These are phyloP conservation scores for Heliconius eleuchia DNA, from an alignment of 1,140 invertebrate species.

Conservation along the genomic window DNA sequence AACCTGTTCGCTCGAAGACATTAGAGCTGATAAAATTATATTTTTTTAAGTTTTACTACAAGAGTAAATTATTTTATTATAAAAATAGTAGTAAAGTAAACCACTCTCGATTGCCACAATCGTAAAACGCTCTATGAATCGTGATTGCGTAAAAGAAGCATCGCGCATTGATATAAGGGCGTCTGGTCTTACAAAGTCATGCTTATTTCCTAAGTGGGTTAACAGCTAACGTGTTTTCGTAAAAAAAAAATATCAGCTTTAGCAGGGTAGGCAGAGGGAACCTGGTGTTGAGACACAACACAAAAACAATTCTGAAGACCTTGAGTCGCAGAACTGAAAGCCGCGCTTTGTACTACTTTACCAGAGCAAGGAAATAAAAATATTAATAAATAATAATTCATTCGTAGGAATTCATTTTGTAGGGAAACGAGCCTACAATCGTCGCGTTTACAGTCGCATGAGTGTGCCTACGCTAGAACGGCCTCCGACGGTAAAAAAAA, in stretches of 20 bases:
- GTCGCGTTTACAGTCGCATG: too few relatives aligned
- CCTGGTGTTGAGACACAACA: too few relatives aligned
- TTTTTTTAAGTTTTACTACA: neutral
- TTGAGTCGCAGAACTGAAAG: too few relatives aligned
- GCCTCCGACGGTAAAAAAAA: too few relatives aligned
- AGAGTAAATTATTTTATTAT: neutral
- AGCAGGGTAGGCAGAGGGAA: too few relatives aligned
- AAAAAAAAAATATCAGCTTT: neutral
- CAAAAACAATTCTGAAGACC: too few relatives aligned
- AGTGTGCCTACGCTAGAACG: too few relatives aligned
- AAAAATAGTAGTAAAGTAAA: neutral
- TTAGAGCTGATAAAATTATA: too few relatives aligned
- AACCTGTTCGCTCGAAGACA: neutral
- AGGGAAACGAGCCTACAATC: too few relatives aligned
- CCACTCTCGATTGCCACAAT: neutral
- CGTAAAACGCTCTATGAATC: neutral
- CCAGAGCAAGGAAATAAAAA: neutral
- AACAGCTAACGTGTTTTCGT: neutral
- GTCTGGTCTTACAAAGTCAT: neutral
- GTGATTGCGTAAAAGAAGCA: constrained; percentile 7
- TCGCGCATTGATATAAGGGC: constrained; percentile 2
- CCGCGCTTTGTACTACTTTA: too few relatives aligned
- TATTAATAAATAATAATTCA: neutral
- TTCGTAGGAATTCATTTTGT: too few relatives aligned
- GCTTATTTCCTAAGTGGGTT: constrained; percentile 1